A percentile compares a stretch with the other conserved stretches of the same genome.
Conservation (phyloP, 2,888 invertebrate genomes). For the Shargacucullia verbasci region DNA sequence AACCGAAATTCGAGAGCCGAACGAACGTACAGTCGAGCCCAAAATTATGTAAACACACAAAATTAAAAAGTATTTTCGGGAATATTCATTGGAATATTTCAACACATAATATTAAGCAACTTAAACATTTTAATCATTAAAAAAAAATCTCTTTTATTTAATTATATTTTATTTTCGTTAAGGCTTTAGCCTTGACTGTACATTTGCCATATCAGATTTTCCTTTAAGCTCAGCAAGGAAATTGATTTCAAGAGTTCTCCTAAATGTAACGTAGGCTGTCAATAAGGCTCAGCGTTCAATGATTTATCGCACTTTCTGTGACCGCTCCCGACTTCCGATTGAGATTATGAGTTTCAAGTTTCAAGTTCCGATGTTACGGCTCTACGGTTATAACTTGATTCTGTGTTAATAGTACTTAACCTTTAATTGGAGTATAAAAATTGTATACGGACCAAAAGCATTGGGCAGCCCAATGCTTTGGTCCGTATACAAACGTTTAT, state of each 20-base stretch:
- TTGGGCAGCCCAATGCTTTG: too few species aligned
- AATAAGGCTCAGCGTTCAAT: slow-evolving; percentile 68
- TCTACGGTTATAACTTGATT: slow-evolving; percentile 45
- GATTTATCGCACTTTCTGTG: slow-evolving; percentile 69
- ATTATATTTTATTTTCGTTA: too few species aligned
- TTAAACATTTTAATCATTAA: too few species aligned
- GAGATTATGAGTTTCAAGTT: slow-evolving; percentile 61
- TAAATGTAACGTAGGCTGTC: slow-evolving; percentile 74
- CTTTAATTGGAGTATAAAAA: slow-evolving; percentile 39
- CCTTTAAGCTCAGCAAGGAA: slow-evolving; percentile 76
- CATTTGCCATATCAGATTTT: slow-evolving; percentile 73
- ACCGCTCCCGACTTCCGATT: slow-evolving; percentile 56
- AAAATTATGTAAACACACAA: too few species aligned
- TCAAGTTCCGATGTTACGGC: slow-evolving; percentile 40
- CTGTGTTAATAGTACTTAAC: slow-evolving; percentile 33
- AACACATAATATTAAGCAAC: too few species aligned
- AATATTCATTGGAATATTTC: too few species aligned
- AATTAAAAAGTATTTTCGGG: too few species aligned
- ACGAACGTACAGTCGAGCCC: slow-evolving; percentile 21
- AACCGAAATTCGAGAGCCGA: slow-evolving; percentile 43
- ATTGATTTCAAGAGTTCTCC: slow-evolving; percentile 80
- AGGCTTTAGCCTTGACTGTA: background rate
- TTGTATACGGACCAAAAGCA: too few species aligned
- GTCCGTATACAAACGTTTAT: too few species aligned
- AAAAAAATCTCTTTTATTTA: too few species aligned